Conservation (phyloP, 2,113 vertebrate genomes). For the Saiga tatarica region DNA sequence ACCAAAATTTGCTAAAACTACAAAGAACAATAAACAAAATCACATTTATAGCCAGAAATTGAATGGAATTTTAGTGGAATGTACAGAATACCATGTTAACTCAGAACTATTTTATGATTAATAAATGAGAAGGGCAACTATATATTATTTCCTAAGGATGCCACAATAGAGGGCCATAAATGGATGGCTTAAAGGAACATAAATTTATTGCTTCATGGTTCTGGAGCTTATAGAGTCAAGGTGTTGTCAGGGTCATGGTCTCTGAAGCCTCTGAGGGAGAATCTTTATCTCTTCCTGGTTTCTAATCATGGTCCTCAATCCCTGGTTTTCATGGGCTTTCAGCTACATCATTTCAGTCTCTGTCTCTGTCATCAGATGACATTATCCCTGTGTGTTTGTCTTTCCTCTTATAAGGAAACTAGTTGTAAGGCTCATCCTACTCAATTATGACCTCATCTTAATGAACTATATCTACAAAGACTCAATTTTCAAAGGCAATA, state of each 20-base stretch:
- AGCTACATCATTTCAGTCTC: neutral
- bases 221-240: neutral
- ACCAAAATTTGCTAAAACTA: neutral
- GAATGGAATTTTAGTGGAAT: neutral
- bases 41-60: neutral
- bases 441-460: neutral
- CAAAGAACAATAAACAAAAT: neutral
- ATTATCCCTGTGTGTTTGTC: neutral
- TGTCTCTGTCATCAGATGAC: neutral
- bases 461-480: neutral
- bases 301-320: neutral
- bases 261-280: neutral
- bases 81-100: neutral
- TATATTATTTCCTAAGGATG: neutral
- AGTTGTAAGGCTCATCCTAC: neutral
- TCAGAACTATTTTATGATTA: neutral
- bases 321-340: neutral
- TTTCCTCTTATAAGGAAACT: neutral
- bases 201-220: neutral
- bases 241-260: neutral
- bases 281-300: neutral
- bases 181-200: neutral
- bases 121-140: neutral
- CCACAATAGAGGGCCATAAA: neutral
- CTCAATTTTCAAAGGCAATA: neutral